These are phyloP conservation scores for Panorpa germanica DNA, from an alignment of 2,888 invertebrate species.

Conservation along the genomic window DNA sequence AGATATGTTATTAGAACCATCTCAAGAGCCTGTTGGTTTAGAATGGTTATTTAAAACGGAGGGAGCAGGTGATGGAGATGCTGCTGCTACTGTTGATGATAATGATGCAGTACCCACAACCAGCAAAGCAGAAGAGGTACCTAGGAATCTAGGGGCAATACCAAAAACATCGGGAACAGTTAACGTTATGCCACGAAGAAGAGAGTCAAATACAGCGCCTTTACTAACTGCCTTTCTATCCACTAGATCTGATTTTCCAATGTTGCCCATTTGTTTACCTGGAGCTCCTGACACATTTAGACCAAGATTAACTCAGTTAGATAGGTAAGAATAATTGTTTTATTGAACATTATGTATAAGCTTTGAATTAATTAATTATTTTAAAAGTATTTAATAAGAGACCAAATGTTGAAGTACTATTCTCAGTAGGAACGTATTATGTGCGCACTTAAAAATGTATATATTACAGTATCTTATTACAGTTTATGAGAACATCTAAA, in stretches of 20 bases:
- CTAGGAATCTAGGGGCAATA: constrained; percentile 15
- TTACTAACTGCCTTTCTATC: constrained; percentile 43
- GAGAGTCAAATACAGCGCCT: constrained; percentile 36
- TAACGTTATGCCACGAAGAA: constrained; percentile 10
- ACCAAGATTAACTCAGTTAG: no score
- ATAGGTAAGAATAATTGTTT: no score
- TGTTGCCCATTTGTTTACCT: constrained; percentile 23
- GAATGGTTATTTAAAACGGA: constrained; percentile 45
- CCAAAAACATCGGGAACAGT: constrained; percentile 18
- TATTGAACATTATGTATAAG: no score
- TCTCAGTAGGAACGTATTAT: no score
- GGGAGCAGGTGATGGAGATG: no score
- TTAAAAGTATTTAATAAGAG: no score
- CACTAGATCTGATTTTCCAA: constrained; percentile 34
- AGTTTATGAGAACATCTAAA: no score
- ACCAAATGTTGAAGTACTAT: no score
- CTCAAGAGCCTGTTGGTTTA: constrained; percentile 35
- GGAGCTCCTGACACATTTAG: constrained; percentile 20
- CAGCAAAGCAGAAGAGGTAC: constrained; percentile 5
- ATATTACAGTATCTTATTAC: no score
- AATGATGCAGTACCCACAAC: background rate
- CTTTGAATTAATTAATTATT: no score
- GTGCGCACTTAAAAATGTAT: no score
- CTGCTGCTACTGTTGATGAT: constrained; percentile 7
- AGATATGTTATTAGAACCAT: constrained; percentile 38